phyloP scores from a whole-genome alignment of 2,113 vertebrate genomes.

The Tonatia bakeri region DNA sequence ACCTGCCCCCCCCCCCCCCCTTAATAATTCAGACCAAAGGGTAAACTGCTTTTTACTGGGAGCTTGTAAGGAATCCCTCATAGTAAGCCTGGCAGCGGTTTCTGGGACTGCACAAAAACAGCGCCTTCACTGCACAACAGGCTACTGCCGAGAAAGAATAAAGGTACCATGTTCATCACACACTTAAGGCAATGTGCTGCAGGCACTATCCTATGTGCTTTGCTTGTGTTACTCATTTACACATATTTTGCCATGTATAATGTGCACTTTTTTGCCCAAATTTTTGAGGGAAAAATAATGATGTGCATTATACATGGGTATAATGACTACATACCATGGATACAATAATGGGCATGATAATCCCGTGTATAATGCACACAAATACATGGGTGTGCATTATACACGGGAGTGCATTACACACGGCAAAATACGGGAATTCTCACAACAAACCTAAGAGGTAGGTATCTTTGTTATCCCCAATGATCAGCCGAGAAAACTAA shows the following conservation, averaged over 20 bases:
- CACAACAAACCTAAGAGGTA: background rate
- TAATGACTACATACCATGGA: no score
- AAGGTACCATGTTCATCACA: background rate
- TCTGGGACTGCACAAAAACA: background rate
- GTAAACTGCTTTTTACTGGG: background rate
- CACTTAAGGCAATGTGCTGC: rapidly evolving
- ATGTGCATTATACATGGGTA: no score
- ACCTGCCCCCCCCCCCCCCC: no score
- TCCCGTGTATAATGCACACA: no score
- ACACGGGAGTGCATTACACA: no score
- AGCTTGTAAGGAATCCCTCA: background rate
- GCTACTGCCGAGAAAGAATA: background rate
- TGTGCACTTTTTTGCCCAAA: no score
- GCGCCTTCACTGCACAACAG: background rate
- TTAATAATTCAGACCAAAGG: background rate
- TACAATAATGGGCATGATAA: no score
- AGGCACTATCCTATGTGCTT: background rate
- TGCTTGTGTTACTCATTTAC: background rate
- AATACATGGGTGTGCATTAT: no score
- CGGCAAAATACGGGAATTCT: background rate
- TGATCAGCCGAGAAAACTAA: background rate
- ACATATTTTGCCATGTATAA: no score
- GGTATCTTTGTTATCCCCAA: background rate
- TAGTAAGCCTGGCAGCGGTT: no score
- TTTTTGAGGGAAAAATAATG: no score